These are phyloP conservation scores for Trachelus tabidus DNA, from an alignment of 2,888 invertebrate genomes.

Conservation along the genomic window DNA sequence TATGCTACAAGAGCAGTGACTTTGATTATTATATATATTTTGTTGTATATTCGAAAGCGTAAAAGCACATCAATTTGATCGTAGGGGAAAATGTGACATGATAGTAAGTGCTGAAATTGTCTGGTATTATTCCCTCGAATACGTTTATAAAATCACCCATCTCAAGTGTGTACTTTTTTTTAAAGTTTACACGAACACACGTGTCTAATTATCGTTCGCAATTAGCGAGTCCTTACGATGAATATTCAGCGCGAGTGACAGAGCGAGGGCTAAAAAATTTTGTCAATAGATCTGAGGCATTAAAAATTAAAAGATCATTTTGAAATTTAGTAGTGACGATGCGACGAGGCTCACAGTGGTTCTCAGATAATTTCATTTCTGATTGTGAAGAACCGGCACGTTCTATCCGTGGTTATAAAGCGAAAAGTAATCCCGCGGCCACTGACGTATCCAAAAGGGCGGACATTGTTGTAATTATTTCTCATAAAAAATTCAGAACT, in stretches of 20 bases:
- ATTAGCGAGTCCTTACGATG: background rate
- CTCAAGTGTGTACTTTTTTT: background rate
- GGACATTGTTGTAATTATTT: background rate
- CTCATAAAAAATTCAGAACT: background rate
- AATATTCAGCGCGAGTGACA: background rate
- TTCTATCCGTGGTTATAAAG: background rate
- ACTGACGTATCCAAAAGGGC: background rate
- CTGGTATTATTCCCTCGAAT: background rate
- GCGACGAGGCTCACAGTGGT: background rate
- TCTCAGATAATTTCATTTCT: background rate
- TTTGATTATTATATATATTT: background rate
- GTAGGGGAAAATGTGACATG: background rate
- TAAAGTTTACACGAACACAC: background rate
- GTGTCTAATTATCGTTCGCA: background rate
- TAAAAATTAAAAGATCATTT: background rate
- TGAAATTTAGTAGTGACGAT: background rate
- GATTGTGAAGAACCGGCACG: background rate
- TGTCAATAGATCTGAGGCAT: background rate
- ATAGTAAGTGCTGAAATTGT: background rate
- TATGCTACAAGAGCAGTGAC: background rate
- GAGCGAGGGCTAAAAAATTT: background rate
- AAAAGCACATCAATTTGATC: background rate
- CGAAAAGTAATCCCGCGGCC: background rate
- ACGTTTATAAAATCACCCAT: background rate
- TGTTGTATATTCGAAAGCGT: background rate